Base-by-base conservation (phyloP, 2,888 invertebrate species). In the Pyrrhia umbra region DNA sequence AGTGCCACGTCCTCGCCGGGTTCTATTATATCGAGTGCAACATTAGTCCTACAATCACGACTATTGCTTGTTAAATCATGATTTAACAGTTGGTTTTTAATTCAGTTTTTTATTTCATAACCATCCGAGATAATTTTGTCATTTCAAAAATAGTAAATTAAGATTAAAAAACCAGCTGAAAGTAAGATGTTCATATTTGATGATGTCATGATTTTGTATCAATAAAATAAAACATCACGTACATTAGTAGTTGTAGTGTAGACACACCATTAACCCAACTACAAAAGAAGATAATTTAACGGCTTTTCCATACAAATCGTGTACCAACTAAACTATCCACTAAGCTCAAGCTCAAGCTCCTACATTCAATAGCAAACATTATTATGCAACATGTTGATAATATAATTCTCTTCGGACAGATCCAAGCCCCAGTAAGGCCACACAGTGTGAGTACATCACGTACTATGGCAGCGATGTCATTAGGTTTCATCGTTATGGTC, bases 381-480 rank as follows among this genome's bases (percentile, higher is more conserved):
- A 15, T 15, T 43, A 3, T 50, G 25, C 34, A 13, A 61, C 34
- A 68, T 61, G 18, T 45, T 47, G 46, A 47, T 37, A 6, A 39
- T 66, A 57, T 54, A n/a, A 51, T 50, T 65, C 61, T 64, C 18
- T 43, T 30, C 1, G 46, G 18, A 57, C 64, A 92, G 88, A 90
- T 94, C 43, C 94, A 90, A 79, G 87, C 90, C 3, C 93, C 93
- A 39, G 96, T 96, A 6, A 82, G 97, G 81, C 96, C 97, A 59
- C 96, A 97, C 82, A 97, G 97, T 85, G 97, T 97, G 50, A 96
- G 96, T 77, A 97, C 98, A 15, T 98, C 98, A 40, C 95, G 98
- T 81, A 98, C 98, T 71, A 98, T 98, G 98, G 98, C 98, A 0
- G 98, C 98, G 52, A 98, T 98, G 96, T 98, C 98, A 66, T 95